Conservation (phyloP, 2,888 invertebrate species). For the Scrobipalpa costella region DNA sequence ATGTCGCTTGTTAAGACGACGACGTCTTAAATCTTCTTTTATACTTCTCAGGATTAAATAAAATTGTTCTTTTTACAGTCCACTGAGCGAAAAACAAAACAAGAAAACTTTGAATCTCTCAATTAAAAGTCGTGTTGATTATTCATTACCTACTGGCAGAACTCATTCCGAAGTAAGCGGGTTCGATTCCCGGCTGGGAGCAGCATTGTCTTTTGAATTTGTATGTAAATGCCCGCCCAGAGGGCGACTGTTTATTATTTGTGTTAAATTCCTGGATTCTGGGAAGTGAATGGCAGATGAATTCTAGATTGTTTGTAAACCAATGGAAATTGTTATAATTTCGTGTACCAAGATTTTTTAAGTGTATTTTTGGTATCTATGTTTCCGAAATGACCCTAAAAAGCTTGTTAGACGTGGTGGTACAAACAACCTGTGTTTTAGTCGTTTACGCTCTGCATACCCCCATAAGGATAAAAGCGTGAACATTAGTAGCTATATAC, state of each 20-base stretch:
- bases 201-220: constrained; percentile 31
- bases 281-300: not conserved
- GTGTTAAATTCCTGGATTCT: constrained; percentile 20
- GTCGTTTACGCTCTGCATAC: too few relatives aligned
- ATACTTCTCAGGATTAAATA: not conserved
- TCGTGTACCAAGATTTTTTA: too few relatives aligned
- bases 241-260: constrained; percentile 27
- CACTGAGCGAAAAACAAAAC: constrained; percentile 10
- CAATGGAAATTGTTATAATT: not conserved
- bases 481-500: constrained; percentile 28
- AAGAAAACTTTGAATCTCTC: not conserved
- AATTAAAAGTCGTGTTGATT: constrained; percentile 24
- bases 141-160: constrained; percentile 22
- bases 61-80: constrained; percentile 7
- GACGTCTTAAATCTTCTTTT: not conserved
- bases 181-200: constrained; percentile 16
- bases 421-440: too few relatives aligned
- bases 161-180: constrained; percentile 12
- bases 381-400: too few relatives aligned
- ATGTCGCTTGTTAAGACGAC: too few relatives aligned
- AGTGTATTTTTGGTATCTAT: too few relatives aligned
- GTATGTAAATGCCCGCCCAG: constrained; percentile 31
- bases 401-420: too few relatives aligned
- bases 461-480: too few relatives aligned
- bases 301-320: constrained; percentile 1